A percentile compares a stretch with the other conserved stretches of the same genome.
These are phyloP conservation scores for Okapia johnstoni DNA, from an alignment of 2,113 vertebrate species.

Conservation along the genomic window DNA sequence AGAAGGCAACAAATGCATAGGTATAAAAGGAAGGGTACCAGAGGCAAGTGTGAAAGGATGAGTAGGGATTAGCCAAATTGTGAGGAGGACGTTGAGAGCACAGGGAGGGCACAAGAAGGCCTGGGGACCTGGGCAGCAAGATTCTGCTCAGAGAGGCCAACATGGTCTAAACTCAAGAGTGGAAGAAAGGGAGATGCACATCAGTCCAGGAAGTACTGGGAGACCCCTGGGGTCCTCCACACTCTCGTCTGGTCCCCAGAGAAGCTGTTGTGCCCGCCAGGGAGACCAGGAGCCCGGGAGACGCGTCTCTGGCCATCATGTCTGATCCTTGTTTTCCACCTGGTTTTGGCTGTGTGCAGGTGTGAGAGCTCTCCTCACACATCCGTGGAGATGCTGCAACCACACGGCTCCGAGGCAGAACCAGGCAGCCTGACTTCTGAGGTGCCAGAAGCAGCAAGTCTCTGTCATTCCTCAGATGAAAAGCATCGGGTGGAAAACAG, in stretches of 20 bases:
- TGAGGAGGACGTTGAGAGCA: fast-evolving
- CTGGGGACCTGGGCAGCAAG: background rate
- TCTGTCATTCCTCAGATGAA: conserved; percentile 49
- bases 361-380: background rate
- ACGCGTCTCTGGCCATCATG: fast-evolving
- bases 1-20: background rate
- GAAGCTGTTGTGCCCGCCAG: background rate
- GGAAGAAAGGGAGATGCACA: background rate
- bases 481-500: conserved; percentile 62
- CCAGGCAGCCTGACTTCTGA: conserved; percentile 39
- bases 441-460: conserved; percentile 19
- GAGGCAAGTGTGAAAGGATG: background rate
- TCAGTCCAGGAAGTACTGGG: background rate
- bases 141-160: background rate
- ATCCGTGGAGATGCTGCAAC: background rate
- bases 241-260: background rate
- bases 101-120: fast-evolving
- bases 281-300: background rate
- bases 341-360: fast-evolving
- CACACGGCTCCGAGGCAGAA: conserved; percentile 14
- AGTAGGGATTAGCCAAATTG: background rate
- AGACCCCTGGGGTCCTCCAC: background rate
- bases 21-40: background rate
- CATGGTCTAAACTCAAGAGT: background rate
- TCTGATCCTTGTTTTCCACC: background rate